phyloP scores from a whole-genome alignment of 2,888 invertebrate genomes.

The Drosophila bunnanda region DNA sequence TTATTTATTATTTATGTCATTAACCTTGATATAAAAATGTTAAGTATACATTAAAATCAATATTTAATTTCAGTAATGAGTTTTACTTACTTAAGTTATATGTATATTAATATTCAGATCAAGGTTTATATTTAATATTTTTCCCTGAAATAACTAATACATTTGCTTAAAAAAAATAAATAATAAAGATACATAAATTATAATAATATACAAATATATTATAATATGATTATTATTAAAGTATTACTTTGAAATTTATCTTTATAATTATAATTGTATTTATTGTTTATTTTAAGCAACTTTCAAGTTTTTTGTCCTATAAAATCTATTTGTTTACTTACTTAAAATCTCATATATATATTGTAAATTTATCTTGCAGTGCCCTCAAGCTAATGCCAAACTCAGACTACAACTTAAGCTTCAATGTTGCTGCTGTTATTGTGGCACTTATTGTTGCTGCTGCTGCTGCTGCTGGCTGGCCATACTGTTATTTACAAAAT shows the following conservation, averaged over 20 bases:
- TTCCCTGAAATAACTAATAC: too few species aligned
- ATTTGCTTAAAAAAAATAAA: too few species aligned
- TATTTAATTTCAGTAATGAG: background rate
- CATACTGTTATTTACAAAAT: constrained; percentile 29
- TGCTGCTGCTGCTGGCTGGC: constrained; percentile 7
- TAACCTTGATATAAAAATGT: background rate
- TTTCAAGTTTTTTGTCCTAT: background rate
- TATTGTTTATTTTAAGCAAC: background rate
- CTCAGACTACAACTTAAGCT: constrained; percentile 52
- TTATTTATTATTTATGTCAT: background rate
- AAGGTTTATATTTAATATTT: too few species aligned
- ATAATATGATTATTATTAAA: too few species aligned
- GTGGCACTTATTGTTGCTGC: constrained; percentile 22
- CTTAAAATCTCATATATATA: background rate
- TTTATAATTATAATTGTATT: background rate
- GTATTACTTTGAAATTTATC: background rate
- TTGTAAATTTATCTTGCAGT: constrained; percentile 7
- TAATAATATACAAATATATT: too few species aligned
- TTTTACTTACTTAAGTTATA: background rate
- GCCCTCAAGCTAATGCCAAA: constrained; percentile 20
- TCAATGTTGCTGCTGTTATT: constrained; percentile 20
- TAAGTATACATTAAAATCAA: background rate
- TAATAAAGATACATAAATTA: too few species aligned
- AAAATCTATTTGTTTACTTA: background rate
- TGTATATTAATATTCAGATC: too few species aligned